phyloP scores from a whole-genome alignment of 2,113 vertebrate genomes.

The Chiloscyllium plagiosum region DNA sequence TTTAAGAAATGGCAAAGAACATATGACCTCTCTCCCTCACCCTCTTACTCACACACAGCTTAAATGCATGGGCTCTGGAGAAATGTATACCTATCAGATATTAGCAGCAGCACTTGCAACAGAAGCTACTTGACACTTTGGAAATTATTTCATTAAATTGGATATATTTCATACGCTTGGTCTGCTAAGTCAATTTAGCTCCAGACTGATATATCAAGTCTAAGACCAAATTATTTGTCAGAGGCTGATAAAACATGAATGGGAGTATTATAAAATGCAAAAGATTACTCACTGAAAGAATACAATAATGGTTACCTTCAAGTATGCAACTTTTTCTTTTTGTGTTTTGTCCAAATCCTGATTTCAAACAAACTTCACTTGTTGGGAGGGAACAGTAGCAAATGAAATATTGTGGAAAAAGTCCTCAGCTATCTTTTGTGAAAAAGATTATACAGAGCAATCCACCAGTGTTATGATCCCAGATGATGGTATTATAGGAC shows the following conservation, averaged over 20 bases:
- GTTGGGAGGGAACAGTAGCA: not conserved
- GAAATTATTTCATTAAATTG: not conserved
- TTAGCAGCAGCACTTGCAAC: too few species aligned
- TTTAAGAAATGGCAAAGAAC: not conserved
- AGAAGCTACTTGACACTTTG: not conserved
- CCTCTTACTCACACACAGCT: too few species aligned
- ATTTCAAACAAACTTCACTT: not conserved
- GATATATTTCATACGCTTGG: not conserved
- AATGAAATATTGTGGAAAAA: not conserved
- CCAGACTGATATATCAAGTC: not conserved
- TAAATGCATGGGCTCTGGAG: not conserved
- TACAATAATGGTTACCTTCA: not conserved
- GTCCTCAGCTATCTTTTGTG: not conserved
- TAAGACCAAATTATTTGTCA: not conserved
- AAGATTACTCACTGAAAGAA: not conserved
- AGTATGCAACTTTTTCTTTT: not conserved
- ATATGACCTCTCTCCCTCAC: not conserved
- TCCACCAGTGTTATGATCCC: too few species aligned
- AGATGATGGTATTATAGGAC: too few species aligned
- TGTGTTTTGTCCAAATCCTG: not conserved
- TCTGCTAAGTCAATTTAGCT: not conserved
- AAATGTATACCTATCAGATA: too few species aligned
- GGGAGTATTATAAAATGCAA: not conserved
- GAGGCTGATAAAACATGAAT: not conserved
- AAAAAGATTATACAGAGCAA: not conserved